Evolutionary conservation across 2,797 vertebrate genomes (phyloP).

Genomic region (Limnodromus scolopaceus): DNA sequence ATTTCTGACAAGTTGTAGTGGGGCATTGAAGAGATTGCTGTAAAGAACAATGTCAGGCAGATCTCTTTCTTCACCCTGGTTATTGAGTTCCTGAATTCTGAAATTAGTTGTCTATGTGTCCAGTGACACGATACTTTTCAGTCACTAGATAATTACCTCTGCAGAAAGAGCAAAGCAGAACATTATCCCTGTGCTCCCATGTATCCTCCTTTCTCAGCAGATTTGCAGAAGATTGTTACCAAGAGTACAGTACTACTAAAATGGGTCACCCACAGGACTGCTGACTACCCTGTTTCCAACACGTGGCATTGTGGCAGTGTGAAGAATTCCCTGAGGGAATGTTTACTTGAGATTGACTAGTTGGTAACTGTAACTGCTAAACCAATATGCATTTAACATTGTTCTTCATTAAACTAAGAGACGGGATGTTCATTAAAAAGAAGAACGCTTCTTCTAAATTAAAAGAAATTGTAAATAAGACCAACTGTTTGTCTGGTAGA

Average conservation of each 20-base stretch:
- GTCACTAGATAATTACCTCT: neutral
- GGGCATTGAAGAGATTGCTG: neutral
- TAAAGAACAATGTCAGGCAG: neutral
- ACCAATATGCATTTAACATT: neutral
- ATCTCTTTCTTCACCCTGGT: neutral
- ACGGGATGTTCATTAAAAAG: neutral
- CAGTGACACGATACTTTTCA: neutral
- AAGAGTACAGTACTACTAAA: neutral
- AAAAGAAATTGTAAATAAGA: neutral
- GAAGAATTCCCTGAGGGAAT: neutral
- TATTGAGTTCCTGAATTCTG: neutral
- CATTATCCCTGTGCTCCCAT: neutral
- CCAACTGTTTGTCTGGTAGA: neutral
- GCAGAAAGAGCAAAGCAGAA: slow-evolving; percentile 1
- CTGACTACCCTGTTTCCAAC: neutral
- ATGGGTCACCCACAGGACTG: neutral
- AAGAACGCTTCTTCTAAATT: neutral
- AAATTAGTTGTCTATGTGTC: neutral
- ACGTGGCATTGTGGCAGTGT: neutral
- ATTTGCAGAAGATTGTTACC: neutral
- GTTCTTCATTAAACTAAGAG: neutral
- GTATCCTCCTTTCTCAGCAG: neutral
- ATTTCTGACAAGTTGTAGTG: slow-evolving; percentile 18
- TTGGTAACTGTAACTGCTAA: slow-evolving; percentile 6
- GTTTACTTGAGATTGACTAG: neutral